Base-by-base conservation (phyloP, 2,797 vertebrate species). In the Poeciliopsis turneri region DNA sequence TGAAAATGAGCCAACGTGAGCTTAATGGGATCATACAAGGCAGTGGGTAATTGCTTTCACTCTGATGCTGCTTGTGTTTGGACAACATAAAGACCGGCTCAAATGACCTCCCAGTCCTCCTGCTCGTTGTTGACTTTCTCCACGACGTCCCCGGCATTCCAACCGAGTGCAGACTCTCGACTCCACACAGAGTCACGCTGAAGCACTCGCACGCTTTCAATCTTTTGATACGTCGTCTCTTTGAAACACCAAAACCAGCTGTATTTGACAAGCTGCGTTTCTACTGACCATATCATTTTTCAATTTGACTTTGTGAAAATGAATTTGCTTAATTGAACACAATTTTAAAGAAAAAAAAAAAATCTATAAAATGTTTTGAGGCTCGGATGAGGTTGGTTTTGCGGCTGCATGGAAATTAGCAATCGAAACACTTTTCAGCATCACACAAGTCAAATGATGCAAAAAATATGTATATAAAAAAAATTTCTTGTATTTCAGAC, bases 161-260 rank as follows among this genome's bases (percentile, higher is more conserved):
- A 84, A 86, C 79, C 53, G 72, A 84, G 83, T 74, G 68, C 73
- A 84, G 81, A 83, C 78, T 84, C 71, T 76, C 66, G 75, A 88
- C 76, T 86, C 77, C 75, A 74, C 16, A 68, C 78, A 77, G 51
- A 81, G 25, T 5, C 66, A 69, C 16, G 66, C 66, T 69, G 41
- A n/a, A n/a, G 66, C 12, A 8, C 12, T 15, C 4, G 0, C 36
- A 39, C 8, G 1, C 16, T 9, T 66, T 0, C 18, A 23, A 39
- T 6, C 30, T 39, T 43, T 69, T 43, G 11, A 25, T 11, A 43
- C 1, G 30, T 12, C 6, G 20, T 39, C 33, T 11, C 36, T 10
- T 69, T 69, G 45, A 69, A 69, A 45, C 11, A 5, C 11, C 66
- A n/a, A 7, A 45, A 11, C 16, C 15, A n/a, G 41, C 13, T 69